These are phyloP conservation scores for Thecocarcelia acutangulata DNA, from an alignment of 2,888 invertebrate genomes.

Conservation along the genomic window DNA sequence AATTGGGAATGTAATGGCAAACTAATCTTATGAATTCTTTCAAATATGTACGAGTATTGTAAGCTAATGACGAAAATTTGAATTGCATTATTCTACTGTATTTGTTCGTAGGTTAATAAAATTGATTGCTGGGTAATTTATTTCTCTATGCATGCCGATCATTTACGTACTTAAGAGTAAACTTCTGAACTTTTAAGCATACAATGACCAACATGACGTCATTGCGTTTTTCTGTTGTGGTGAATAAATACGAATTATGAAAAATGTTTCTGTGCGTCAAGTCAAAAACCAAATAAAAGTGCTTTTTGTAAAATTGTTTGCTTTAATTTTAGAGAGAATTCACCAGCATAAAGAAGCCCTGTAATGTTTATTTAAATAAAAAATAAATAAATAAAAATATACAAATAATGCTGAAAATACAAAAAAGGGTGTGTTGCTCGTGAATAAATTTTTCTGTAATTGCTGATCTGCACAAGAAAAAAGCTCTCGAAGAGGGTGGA, in stretches of 20 bases:
- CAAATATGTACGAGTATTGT: no score
- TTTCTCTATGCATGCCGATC: constrained; percentile 29
- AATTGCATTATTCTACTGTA: background rate
- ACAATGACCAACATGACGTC: constrained; percentile 64
- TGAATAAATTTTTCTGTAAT: constrained; percentile 14
- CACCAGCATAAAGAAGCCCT: constrained; percentile 41
- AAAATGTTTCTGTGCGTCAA: constrained; percentile 5
- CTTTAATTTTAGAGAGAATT: constrained; percentile 50
- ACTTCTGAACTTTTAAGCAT: constrained; percentile 53
- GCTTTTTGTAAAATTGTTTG: constrained; percentile 5
- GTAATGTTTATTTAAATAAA: constrained; percentile 32
- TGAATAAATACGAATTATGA: constrained; percentile 57
- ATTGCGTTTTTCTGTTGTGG: constrained; percentile 45
- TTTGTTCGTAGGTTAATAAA: background rate
- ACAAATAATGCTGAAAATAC: no score
- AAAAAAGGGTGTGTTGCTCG: constrained; percentile 39
- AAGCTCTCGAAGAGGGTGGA: constrained; percentile 13
- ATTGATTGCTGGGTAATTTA: constrained; percentile 45
- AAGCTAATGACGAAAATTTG: no score
- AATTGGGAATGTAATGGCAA: background rate
- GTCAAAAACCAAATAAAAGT: constrained; percentile 7
- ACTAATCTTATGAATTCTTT: background rate
- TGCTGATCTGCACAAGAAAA: constrained; percentile 29
- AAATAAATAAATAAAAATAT: constrained; percentile 15
- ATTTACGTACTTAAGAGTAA: constrained; percentile 18